These are phyloP conservation scores for Metridium senile DNA, from an alignment of 92 coral and sea anemone species.

Conservation along the genomic window DNA sequence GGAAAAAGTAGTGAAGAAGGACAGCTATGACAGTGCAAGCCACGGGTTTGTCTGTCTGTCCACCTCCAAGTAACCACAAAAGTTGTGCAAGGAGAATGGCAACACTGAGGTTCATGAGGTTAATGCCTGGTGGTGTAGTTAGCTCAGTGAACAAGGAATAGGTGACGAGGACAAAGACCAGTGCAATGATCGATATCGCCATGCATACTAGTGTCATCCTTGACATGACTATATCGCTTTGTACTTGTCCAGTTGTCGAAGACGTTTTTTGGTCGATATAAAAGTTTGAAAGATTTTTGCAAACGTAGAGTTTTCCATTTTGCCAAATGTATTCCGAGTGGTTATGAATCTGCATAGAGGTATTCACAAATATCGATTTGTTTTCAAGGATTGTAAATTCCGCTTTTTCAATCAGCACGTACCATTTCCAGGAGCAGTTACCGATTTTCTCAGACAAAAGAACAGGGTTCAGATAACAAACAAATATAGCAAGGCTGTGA, in stretches of 20 bases:
- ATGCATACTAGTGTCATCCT: conserved; percentile 13
- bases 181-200: conserved; percentile 26
- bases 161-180: conserved; percentile 48
- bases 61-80: conserved; percentile 46
- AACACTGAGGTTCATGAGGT: conserved; percentile 47
- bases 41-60: conserved; percentile 19
- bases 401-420: not conserved
- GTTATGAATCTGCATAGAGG: not conserved
- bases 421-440: not conserved
- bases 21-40: conserved; percentile 31
- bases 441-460: not conserved
- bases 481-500: not conserved
- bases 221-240: not conserved
- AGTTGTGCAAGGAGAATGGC: conserved; percentile 36
- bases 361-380: not conserved
- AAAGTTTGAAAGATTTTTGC: not conserved
- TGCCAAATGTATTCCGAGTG: not conserved
- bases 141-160: conserved; percentile 60
- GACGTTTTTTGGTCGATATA: not conserved
- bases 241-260: not conserved
- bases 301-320: not conserved
- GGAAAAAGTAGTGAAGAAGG: conserved; percentile 10
- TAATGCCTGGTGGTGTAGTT: conserved; percentile 64
- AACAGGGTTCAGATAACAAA: not conserved
- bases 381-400: not conserved